Conservation (phyloP, 2,797 vertebrate genomes). For the Todus mexicanus region DNA sequence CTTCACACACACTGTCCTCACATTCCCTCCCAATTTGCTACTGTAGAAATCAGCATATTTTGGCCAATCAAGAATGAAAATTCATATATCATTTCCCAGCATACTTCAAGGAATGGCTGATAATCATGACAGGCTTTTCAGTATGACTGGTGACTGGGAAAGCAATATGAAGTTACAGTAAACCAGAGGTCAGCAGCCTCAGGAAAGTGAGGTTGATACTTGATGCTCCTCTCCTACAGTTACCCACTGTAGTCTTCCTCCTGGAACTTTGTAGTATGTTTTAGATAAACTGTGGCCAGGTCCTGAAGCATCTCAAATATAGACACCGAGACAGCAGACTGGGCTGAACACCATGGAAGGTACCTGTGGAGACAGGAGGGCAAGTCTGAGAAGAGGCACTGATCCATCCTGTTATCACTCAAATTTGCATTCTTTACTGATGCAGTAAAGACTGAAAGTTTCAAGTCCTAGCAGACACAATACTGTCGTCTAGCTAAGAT, state of each 20-base stretch:
- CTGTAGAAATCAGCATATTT: not conserved
- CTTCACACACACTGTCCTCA: not conserved
- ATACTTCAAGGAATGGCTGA: not conserved
- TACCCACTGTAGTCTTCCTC: not conserved
- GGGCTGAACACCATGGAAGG: not conserved
- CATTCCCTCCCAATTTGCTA: not conserved
- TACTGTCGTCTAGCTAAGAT: not conserved
- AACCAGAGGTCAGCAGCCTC: not conserved
- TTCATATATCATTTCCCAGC: not conserved
- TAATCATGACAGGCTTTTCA: not conserved
- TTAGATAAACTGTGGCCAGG: not conserved
- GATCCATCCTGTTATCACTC: not conserved
- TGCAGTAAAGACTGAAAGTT: not conserved
- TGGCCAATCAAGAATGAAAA: not conserved
- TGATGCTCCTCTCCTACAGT: not conserved
- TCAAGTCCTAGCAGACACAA: not conserved
- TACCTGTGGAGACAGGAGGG: not conserved
- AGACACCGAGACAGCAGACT: not conserved
- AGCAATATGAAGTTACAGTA: not conserved
- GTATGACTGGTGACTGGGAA: not conserved
- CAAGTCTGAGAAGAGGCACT: not conserved
- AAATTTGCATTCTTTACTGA: not conserved
- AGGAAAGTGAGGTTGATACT: not conserved
- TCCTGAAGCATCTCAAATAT: not conserved
- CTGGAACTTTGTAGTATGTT: not conserved